Conservation (phyloP, 2,888 invertebrate species). For the Cephus pygmeus region DNA sequence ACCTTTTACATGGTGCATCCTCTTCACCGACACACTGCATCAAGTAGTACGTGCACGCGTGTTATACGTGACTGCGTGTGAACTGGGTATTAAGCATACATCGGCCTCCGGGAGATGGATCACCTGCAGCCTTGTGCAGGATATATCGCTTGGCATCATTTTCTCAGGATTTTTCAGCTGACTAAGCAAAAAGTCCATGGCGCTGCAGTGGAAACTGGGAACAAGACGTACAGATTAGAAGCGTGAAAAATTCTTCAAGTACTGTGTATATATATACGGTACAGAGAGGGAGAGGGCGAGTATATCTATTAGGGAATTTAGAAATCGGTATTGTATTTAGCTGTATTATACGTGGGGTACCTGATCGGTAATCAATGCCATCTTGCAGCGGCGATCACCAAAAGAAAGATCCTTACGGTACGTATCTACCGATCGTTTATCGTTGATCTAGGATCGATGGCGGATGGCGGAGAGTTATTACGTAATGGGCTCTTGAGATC, state of each 20-base stretch:
- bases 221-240: background rate
- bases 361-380: background rate
- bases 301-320: background rate
- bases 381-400: conserved; percentile 29
- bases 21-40: background rate
- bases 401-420: conserved; percentile 41
- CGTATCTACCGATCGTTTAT: conserved; percentile 35
- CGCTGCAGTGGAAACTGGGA: background rate
- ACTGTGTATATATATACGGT: background rate
- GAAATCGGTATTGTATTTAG: background rate
- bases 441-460: conserved; percentile 41
- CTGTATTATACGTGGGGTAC: background rate
- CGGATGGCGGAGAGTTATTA: conserved; percentile 41
- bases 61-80: background rate
- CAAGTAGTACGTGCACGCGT: background rate
- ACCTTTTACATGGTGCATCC: background rate
- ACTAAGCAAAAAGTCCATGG: background rate
- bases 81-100: background rate
- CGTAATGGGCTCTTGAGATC: conserved; percentile 37
- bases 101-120: background rate
- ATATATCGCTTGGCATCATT: background rate
- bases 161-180: background rate
- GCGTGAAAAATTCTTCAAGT: background rate
- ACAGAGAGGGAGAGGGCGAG: background rate
- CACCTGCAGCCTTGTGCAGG: background rate